Percentiles rank a stretch among this genome's conserved stretches.
These are phyloP conservation scores for Drosophila pallidifrons DNA, from an alignment of 1,140 invertebrate genomes.

Conservation along the genomic window DNA sequence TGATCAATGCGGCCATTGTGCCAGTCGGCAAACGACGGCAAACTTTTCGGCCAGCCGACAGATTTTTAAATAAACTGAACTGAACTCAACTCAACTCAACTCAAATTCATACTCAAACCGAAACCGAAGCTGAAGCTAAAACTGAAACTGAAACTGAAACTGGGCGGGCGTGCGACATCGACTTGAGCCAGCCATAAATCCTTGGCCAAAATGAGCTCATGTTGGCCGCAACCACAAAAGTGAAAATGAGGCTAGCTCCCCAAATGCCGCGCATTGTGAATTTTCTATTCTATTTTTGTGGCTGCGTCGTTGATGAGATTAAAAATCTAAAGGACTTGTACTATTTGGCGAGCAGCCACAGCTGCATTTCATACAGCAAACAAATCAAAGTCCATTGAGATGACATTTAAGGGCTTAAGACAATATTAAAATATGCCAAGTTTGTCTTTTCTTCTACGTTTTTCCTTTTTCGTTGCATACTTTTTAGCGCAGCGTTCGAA, in stretches of 20 bases:
- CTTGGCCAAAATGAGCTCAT: constrained; percentile 57
- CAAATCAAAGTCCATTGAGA: constrained; percentile 51
- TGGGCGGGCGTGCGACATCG: neutral
- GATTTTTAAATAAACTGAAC: constrained; percentile 45
- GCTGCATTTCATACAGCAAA: constrained; percentile 31
- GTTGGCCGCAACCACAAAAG: constrained; percentile 40
- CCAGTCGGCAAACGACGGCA: neutral
- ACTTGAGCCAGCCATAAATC: constrained; percentile 49
- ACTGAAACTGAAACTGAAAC: too few relatives aligned
- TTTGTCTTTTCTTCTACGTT: neutral
- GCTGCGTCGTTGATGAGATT: constrained; percentile 37
- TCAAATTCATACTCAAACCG: too few relatives aligned
- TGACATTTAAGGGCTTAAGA: constrained; percentile 40
- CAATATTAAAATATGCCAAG: constrained; percentile 43
- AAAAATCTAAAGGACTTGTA: constrained; percentile 7
- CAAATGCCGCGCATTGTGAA: neutral
- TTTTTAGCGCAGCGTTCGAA: neutral
- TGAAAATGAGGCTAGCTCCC: constrained; percentile 53
- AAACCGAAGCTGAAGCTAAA: too few relatives aligned
- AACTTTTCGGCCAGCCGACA: constrained; percentile 31
- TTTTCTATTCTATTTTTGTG: neutral
- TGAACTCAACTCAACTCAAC: neutral
- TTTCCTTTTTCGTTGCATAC: constrained; percentile 19
- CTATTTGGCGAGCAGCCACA: constrained; percentile 11
- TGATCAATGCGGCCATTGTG: constrained; percentile 53